Conservation (phyloP, 30 jellyfish, hydroid and myxozoan genomes). For the Cassiopea xamachana region DNA sequence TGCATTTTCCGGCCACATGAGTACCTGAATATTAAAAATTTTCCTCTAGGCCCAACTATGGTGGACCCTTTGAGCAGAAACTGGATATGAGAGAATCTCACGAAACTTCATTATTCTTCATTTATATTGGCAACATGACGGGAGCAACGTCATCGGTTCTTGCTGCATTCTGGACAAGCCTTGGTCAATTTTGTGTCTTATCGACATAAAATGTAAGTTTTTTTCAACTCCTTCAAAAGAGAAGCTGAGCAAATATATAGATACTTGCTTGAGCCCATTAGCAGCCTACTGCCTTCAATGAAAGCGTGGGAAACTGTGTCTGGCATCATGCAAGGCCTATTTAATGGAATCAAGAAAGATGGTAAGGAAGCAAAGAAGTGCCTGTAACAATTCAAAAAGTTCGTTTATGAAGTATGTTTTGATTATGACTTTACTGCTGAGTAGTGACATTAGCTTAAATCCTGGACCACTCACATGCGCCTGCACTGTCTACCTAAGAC, state of each 20-base stretch:
- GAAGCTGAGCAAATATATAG: background rate
- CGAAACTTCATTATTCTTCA: too few relatives aligned
- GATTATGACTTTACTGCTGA: background rate
- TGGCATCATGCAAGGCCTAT: background rate
- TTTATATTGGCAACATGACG: too few relatives aligned
- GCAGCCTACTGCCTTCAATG: background rate
- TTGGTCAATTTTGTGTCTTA: too few relatives aligned
- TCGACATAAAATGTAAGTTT: too few relatives aligned
- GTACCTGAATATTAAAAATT: too few relatives aligned
- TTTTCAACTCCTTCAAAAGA: too few relatives aligned
- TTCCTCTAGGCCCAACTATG: too few relatives aligned
- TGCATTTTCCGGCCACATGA: too few relatives aligned
- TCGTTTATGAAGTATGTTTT: background rate
- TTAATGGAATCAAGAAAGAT: background rate
- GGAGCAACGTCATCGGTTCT: too few relatives aligned
- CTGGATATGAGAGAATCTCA: too few relatives aligned
- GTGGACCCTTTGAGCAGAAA: too few relatives aligned
- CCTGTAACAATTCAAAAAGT: background rate
- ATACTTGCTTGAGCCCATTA: background rate
- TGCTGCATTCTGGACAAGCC: too few relatives aligned
- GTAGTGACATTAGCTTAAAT: conserved; percentile 19
- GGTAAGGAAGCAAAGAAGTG: background rate
- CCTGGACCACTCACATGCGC: conserved; percentile 44
- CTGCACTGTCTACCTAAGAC: conserved; percentile 1
- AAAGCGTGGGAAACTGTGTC: background rate